Base-by-base conservation (phyloP, 2,113 vertebrate species). In the Notechis scutatus region DNA sequence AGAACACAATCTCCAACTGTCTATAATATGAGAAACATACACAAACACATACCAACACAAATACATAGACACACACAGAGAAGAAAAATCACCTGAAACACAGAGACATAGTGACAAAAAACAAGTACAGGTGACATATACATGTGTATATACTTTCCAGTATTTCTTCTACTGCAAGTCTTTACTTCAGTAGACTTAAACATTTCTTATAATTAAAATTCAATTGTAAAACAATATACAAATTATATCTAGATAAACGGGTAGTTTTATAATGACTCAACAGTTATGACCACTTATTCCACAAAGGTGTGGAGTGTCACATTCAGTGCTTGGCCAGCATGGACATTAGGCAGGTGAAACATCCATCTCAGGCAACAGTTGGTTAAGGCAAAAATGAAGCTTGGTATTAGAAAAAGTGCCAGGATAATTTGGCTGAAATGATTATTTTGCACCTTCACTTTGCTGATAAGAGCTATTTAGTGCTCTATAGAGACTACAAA, bases 181-280 rank as follows among this genome's bases (percentile, higher is more conserved):
- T 89, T 8, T 90, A 91, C 92, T 4, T 54, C 1, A 45, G 3
- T 20, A 34, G 7, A 57, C 23, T 5, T 4, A 61, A 57, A 56
- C 11, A 94, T 61, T 86, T 95, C 92, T 85, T 90, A 34, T 55
- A 57, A 26, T 87, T 69, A 34, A 50, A 15, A 34, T 56, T 26
- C 12, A 26, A 18, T 8, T 42, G 11, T 47, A 47, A 54, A 81
- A 55, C 39, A 21, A 42, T 52, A 52, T 54, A 55, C 45, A 34
- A 55, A 54, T 55, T 56, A 45, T 42, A 50, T 56, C 39, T 54
- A 85, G 90, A 34, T 14, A 42, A 85, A 45, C 2, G 0, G 15
- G 55, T 91, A 59, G 50, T n/a, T 92, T 11, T 54, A 42, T 29
- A 87, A 69, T 26, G 10, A 14, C 45, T 15, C n/a, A 39, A 88